phyloP scores from a whole-genome alignment of 2,113 vertebrate genomes.

The Felis chaus region DNA sequence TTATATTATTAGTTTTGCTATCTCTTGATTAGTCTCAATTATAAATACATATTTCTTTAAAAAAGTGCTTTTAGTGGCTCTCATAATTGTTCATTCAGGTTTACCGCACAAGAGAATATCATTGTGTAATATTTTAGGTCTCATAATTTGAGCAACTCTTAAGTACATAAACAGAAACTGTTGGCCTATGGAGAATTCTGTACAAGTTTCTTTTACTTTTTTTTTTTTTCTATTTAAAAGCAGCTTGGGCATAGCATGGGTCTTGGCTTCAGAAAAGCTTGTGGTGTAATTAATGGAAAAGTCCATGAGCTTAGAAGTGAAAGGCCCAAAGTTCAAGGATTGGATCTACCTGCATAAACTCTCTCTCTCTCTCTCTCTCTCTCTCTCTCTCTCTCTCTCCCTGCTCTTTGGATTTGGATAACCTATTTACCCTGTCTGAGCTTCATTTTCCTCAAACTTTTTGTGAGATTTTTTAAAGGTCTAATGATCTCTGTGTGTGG shows the following conservation, averaged over 20 bases:
- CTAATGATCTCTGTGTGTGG: neutral
- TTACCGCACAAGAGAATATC: neutral
- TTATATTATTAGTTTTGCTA: constrained; percentile 21
- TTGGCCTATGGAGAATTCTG: neutral
- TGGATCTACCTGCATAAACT: neutral
- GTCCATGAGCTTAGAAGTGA: neutral
- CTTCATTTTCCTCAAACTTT: neutral
- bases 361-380: no score
- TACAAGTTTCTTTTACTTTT: neutral
- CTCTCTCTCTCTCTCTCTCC: no score
- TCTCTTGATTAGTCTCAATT: neutral
- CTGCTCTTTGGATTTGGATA: neutral
- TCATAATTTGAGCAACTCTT: neutral
- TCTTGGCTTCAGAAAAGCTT: neutral
- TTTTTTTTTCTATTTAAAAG: constrained; percentile 29
- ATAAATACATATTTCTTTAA: constrained; percentile 13
- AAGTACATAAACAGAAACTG: neutral
- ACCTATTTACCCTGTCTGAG: neutral
- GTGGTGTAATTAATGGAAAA: neutral
- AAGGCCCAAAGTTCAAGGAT: neutral
- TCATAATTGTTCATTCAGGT: neutral
- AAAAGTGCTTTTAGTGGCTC: neutral
- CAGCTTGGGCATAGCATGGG: neutral
- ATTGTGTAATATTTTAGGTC: neutral
- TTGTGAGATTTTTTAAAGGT: neutral